Evolutionary conservation across 2,113 vertebrate genomes (phyloP).

Genomic region (Oncorhynchus nerka): DNA sequence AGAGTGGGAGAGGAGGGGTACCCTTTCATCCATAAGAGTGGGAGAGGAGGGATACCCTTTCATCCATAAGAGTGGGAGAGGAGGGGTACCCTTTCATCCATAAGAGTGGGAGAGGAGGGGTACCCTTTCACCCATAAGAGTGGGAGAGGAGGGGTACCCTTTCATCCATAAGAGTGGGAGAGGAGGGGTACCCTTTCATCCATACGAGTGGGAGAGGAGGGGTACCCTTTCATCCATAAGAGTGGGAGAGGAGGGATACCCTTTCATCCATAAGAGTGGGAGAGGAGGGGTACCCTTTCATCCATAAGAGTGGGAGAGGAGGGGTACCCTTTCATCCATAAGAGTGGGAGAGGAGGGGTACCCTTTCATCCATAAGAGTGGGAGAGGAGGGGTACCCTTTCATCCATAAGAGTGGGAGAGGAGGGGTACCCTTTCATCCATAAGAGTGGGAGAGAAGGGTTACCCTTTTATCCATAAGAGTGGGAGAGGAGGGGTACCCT

Average conservation of each 20-base stretch:
- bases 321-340: not conserved
- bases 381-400: constrained; percentile 22
- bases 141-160: constrained; percentile 41
- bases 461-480: not conserved
- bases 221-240: constrained; percentile 63
- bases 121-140: not conserved
- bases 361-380: constrained; percentile 60
- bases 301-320: constrained; percentile 40
- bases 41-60: constrained; percentile 23
- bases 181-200: not conserved
- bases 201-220: not conserved
- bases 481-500: constrained; percentile 42
- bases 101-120: constrained; percentile 34
- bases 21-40: constrained; percentile 60
- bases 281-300: constrained; percentile 57
- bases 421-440: constrained; percentile 62
- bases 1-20: constrained; percentile 41
- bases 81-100: constrained; percentile 62
- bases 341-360: constrained; percentile 22
- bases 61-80: no score
- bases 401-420: no score
- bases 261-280: no score
- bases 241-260: constrained; percentile 25
- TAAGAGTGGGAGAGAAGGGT: constrained; percentile 39
- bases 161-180: constrained; percentile 56